Percentiles rank a stretch among this genome's conserved stretches.
phyloP scores from a whole-genome alignment of 2,113 vertebrate species.

The Nerophis lumbriciformis region DNA sequence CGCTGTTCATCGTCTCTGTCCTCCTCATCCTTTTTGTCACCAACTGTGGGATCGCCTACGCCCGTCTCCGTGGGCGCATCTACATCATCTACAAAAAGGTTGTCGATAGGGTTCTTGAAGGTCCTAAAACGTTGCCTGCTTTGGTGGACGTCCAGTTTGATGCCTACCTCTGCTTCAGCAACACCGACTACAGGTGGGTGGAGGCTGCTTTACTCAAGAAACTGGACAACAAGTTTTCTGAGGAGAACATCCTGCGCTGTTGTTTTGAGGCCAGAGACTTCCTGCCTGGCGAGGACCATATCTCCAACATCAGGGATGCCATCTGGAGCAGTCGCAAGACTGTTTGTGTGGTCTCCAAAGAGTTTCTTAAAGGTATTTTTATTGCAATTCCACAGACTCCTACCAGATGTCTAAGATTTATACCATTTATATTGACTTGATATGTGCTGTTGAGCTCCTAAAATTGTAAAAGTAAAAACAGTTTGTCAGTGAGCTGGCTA shows the following conservation, averaged over 20 bases:
- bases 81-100: constrained; percentile 76
- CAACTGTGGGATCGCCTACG: constrained; percentile 41
- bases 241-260: constrained; percentile 74
- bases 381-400: neutral
- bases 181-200: constrained; percentile 82
- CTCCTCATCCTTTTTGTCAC: constrained; percentile 35
- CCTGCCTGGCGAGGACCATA: constrained; percentile 80
- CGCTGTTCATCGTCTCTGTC: constrained; percentile 63
- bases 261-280: constrained; percentile 93
- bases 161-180: constrained; percentile 82
- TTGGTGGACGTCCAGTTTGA: constrained; percentile 66
- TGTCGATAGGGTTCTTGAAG: constrained; percentile 42
- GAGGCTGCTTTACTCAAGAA: constrained; percentile 76
- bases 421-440: too few relatives aligned
- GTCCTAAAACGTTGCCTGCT: constrained; percentile 4
- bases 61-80: constrained; percentile 66
- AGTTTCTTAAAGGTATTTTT: constrained; percentile 75
- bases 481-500: too few relatives aligned
- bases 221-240: constrained; percentile 79
- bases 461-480: too few relatives aligned
- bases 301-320: constrained; percentile 80
- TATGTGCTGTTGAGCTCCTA: too few relatives aligned
- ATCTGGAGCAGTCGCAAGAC: constrained; percentile 83
- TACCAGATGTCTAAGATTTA: neutral
- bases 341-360: constrained; percentile 79